Evolutionary conservation across 2,113 vertebrate species (phyloP), one percentile per base, ranked within the genome.

Genomic region (Platichthys stellatus): DNA sequence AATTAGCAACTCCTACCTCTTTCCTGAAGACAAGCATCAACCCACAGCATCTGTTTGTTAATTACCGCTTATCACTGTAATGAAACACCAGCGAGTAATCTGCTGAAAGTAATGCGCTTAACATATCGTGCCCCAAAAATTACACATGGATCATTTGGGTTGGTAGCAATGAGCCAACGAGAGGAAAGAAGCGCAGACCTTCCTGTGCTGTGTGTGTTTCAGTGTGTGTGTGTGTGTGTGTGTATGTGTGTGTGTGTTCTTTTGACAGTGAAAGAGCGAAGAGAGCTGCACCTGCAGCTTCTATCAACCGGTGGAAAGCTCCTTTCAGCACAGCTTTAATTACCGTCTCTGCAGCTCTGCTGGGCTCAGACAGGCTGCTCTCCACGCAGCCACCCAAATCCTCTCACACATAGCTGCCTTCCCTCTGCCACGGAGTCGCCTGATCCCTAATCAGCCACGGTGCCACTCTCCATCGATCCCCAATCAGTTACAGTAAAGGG

Each of bases 281-380:
- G 76, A 69, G 69, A 86, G 38, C 80, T 87, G 86, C 91, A 92
- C 89, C 92, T 93, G 92, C 86, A 88, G 84, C 86, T 80, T 71
- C 83, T 85, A 77, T 91, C 84, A 85, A 71, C 72, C 66, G 24
- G 86, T 72, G 83, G 91, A 91, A 87, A 88, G 90, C 81, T 90
- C 74, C 88, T 92, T 91, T 92, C 90, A 91, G 73, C 91, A 66
- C 79, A 63, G 77, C 81, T 77, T 89, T 93, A 92, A 92, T 93
- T 89, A 88, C 88, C 78, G 77, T 31, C 73, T 83, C 43, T 77
- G 78, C 79, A 78, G 83, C 84, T 73, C 73, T 23, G 81, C 84
- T 81, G 35, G 51, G 80, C 86, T 82, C 89, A 84, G 76, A 81
- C 79, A 28, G 77, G 70, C 77, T 40, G 53, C 61, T 68, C 81